Percentiles rank a stretch among this genome's conserved stretches.
phyloP scores from a whole-genome alignment of 2,113 vertebrate species.

The Bufo bufo region DNA sequence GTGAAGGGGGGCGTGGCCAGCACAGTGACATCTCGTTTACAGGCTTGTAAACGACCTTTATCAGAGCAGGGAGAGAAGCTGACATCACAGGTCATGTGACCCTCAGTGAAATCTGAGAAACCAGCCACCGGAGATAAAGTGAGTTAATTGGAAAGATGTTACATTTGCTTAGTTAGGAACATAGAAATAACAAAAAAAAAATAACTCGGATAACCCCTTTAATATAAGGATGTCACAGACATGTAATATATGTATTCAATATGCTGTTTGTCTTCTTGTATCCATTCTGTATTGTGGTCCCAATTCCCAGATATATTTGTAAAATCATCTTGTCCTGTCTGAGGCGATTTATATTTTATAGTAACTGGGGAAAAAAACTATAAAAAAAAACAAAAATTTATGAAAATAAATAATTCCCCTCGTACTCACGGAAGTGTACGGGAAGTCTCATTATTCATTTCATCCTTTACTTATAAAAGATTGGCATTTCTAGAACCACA shows the following conservation, averaged over 20 bases:
- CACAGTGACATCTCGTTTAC: no score
- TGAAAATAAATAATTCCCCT: neutral
- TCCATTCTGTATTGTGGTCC: neutral
- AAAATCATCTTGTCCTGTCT: constrained; percentile 9
- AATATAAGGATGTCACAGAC: neutral
- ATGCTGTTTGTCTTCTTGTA: neutral
- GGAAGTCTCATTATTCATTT: neutral
- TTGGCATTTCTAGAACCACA: neutral
- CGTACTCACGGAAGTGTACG: neutral
- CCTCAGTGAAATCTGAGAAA: no score
- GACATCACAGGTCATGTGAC: no score
- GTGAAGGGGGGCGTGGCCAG: no score
- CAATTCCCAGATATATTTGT: neutral
- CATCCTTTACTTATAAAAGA: neutral
- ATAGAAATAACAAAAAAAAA: no score
- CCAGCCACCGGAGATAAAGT: no score
- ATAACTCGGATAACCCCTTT: no score
- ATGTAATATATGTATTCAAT: neutral
- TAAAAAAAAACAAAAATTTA: neutral
- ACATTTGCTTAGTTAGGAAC: no score
- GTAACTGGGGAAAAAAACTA: neutral
- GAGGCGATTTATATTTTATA: constrained; percentile 25
- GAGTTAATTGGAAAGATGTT: no score
- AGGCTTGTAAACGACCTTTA: no score
- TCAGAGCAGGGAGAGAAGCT: no score